Evolutionary conservation across 2,113 vertebrate species (phyloP).

Genomic region (Tichodroma muraria): DNA sequence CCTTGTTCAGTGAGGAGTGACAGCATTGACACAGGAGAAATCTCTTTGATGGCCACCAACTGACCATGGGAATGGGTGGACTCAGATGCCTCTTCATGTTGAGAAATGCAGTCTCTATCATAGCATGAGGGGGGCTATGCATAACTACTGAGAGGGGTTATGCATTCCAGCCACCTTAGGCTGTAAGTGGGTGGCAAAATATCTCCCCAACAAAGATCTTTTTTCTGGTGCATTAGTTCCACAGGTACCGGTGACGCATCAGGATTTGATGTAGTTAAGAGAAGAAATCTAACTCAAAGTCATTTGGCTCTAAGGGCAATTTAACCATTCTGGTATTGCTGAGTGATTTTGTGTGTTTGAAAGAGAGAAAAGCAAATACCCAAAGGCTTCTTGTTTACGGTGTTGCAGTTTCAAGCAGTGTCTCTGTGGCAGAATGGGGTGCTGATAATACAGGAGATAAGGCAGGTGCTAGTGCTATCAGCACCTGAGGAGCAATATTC

Average conservation of each 20-base stretch:
- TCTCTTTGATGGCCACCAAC: background rate
- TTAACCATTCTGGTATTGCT: background rate
- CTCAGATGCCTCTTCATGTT: background rate
- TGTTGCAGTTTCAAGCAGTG: background rate
- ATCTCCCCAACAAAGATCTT: background rate
- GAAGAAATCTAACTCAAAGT: constrained; percentile 23
- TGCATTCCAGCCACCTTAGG: background rate
- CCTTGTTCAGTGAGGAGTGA: background rate
- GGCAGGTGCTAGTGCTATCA: background rate
- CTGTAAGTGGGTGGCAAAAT: background rate
- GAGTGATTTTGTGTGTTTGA: background rate
- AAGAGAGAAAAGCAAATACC: constrained; percentile 31
- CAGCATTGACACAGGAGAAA: background rate
- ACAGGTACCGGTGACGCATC: background rate
- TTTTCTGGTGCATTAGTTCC: background rate
- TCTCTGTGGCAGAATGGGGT: background rate
- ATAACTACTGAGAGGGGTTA: background rate
- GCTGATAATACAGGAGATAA: background rate
- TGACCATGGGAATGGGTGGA: background rate
- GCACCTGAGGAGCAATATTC: background rate
- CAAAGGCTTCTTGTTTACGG: background rate
- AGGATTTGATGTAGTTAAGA: background rate
- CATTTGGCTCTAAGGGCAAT: background rate
- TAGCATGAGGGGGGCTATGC: rapidly evolving
- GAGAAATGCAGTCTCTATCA: background rate